These are phyloP conservation scores for Poecilia velifera DNA, from an alignment of 2,797 vertebrate genomes.

Conservation along the genomic window DNA sequence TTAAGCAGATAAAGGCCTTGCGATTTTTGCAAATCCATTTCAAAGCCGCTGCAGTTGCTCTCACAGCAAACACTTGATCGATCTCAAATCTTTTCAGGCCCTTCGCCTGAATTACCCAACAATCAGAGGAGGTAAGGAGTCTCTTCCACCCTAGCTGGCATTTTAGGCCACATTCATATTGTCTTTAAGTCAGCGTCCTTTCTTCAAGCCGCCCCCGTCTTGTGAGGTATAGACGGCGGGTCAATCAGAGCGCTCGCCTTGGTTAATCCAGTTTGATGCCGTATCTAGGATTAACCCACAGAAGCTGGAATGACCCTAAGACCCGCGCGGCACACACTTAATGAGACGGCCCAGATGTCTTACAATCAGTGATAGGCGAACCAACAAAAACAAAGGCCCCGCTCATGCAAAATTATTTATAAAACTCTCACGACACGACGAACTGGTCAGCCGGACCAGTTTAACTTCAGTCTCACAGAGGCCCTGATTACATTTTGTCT, in stretches of 20 bases:
- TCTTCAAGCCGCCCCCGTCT: slow-evolving; percentile 40
- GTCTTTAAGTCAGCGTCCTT: slow-evolving; percentile 9
- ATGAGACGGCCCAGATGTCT: slow-evolving; percentile 56
- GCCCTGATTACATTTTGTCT: not conserved
- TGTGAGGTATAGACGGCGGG: slow-evolving; percentile 34
- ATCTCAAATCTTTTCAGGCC: slow-evolving; percentile 25
- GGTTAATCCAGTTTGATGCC: slow-evolving; percentile 67
- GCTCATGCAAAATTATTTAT: slow-evolving; percentile 9
- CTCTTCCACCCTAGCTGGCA: not conserved
- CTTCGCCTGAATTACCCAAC: slow-evolving; percentile 27
- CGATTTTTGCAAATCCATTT: slow-evolving; percentile 62
- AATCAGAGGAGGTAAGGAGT: not conserved
- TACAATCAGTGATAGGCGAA: slow-evolving; percentile 19
- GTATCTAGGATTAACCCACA: slow-evolving; percentile 69
- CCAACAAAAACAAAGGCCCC: slow-evolving; percentile 1
- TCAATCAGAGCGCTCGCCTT: slow-evolving; percentile 63
- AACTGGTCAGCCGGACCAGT: slow-evolving; percentile 24
- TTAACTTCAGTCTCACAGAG: not conserved
- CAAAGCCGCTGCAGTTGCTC: slow-evolving; percentile 28
- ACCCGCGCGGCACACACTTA: slow-evolving; percentile 35
- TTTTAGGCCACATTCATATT: slow-evolving; percentile 11
- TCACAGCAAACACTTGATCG: slow-evolving; percentile 39
- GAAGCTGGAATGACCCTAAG: slow-evolving; percentile 45
- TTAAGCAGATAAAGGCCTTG: slow-evolving; percentile 63
- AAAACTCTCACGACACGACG: slow-evolving; percentile 3